Conservation (phyloP, 2,113 vertebrate species). For the Limnothrissa miodon region DNA sequence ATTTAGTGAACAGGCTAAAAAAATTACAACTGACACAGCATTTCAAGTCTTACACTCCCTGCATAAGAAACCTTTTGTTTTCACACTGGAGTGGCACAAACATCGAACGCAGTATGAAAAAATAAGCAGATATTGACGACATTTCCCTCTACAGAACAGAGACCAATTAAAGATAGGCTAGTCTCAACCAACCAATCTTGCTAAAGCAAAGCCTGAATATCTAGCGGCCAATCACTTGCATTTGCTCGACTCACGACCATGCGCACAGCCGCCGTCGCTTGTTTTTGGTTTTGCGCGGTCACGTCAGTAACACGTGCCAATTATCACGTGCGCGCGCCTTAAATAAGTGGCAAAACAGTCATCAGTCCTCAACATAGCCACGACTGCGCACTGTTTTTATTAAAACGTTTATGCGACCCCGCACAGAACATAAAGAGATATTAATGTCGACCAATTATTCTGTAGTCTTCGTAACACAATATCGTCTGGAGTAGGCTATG, state of each 20-base stretch:
- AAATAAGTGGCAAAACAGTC: not conserved
- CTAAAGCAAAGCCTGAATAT: not conserved
- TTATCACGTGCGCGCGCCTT: conserved; percentile 48
- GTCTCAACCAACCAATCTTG: conserved; percentile 43
- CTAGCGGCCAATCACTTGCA: conserved; percentile 52
- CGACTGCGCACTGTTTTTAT: not conserved
- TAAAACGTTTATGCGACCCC: not conserved
- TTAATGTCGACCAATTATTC: too few relatives aligned
- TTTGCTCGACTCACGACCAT: conserved; percentile 24
- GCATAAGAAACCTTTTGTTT: conserved; percentile 33
- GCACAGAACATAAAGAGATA: too few relatives aligned
- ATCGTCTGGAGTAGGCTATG: too few relatives aligned
- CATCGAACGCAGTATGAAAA: conserved; percentile 20
- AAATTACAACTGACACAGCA: not conserved
- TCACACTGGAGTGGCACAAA: conserved; percentile 26
- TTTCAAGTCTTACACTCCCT: not conserved
- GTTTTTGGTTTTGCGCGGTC: conserved; percentile 62
- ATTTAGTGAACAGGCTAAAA: not conserved
- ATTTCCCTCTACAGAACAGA: conserved; percentile 43
- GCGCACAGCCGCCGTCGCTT: conserved; percentile 49
- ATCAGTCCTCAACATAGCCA: not conserved
- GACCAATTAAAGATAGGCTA: conserved; percentile 53
- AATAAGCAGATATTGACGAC: conserved; percentile 15
- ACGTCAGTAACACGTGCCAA: conserved; percentile 54
- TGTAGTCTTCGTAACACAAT: too few relatives aligned